Evolutionary conservation across 2,797 vertebrate species (phyloP).

Genomic region (Alcedo atthis): DNA sequence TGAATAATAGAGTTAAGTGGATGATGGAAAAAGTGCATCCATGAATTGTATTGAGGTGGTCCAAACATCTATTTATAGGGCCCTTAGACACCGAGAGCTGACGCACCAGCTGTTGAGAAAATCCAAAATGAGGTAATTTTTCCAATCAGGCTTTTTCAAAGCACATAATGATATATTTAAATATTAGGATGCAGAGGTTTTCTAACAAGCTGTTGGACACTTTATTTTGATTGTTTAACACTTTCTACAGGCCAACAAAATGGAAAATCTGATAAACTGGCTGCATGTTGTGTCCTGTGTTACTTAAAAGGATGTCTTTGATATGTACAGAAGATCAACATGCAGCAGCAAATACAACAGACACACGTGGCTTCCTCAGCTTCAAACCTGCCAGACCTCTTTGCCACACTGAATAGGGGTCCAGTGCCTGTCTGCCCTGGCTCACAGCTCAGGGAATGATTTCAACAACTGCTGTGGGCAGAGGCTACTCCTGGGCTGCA

Average conservation of each 20-base stretch:
- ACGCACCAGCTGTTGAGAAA: conserved; percentile 43
- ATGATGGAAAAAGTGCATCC: conserved; percentile 54
- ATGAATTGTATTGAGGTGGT: conserved; percentile 40
- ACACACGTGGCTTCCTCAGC: background rate
- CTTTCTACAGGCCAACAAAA: background rate
- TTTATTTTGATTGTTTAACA: background rate
- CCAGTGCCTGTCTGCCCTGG: background rate
- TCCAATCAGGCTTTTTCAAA: conserved; percentile 51
- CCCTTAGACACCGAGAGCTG: conserved; percentile 16
- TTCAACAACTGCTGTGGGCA: background rate
- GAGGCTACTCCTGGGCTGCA: background rate
- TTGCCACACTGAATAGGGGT: background rate
- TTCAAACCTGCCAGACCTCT: background rate
- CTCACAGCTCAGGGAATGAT: fast-evolving
- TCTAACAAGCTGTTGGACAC: background rate
- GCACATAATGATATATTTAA: conserved; percentile 14
- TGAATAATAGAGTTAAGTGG: conserved; percentile 41
- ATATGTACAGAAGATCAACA: background rate
- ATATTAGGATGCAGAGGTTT: background rate
- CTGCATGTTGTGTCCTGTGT: background rate
- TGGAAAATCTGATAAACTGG: background rate
- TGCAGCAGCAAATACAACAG: background rate
- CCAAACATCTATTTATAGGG: conserved; percentile 64
- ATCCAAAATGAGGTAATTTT: conserved; percentile 59
- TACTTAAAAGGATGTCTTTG: background rate